Evolutionary conservation across 2,113 vertebrate genomes (phyloP).

Genomic region (Ciconia stormi): DNA sequence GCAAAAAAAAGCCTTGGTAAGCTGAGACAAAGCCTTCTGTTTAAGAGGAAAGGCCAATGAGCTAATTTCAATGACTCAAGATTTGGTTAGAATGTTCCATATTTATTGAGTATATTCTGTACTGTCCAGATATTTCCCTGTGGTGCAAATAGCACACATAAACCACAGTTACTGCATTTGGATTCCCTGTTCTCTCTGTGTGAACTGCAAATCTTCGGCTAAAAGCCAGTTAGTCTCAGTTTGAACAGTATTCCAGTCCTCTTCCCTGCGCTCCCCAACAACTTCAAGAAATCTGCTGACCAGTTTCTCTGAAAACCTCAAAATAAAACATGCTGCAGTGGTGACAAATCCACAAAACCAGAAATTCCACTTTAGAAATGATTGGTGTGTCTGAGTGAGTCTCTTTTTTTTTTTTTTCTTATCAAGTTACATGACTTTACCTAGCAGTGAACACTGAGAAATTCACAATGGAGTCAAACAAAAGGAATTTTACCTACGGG

Average conservation of each 20-base stretch:
- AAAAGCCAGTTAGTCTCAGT: background rate
- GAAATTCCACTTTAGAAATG: background rate
- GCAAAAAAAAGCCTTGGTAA: background rate
- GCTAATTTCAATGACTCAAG: slow-evolving; percentile 16
- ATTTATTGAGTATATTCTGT: background rate
- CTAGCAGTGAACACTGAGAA: background rate
- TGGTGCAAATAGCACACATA: background rate
- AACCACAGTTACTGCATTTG: background rate
- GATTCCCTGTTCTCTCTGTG: background rate
- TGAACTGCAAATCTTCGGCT: background rate
- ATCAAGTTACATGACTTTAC: background rate
- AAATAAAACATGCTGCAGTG: background rate
- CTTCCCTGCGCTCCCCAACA: background rate
- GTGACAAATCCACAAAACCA: background rate
- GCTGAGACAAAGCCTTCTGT: background rate
- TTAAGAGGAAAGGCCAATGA: slow-evolving; percentile 11
- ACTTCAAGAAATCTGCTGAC: slow-evolving; percentile 31
- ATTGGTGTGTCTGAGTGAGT: background rate
- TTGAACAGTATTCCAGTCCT: background rate
- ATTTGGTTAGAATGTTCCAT: slow-evolving; percentile 20
- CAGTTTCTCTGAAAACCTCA: background rate
- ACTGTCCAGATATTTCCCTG: background rate
- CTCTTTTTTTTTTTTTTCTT: background rate
- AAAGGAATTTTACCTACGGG: background rate
- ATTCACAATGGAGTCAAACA: background rate